Base-by-base conservation (phyloP, 2,113 vertebrate species). In the Pseudopodoces humilis region DNA sequence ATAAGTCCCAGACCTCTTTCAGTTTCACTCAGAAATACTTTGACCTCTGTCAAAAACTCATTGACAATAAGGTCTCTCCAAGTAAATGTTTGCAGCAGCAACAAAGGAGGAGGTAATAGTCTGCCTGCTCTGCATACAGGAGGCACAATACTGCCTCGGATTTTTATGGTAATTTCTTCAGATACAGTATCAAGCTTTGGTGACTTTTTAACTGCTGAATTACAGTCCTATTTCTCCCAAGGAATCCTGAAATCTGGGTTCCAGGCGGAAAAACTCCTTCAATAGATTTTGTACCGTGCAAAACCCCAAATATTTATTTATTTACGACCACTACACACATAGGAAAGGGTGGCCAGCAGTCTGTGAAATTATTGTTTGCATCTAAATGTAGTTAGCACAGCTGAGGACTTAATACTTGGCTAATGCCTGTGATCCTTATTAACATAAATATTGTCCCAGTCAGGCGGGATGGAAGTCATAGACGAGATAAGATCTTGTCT, bases 1-100 rank as follows among this genome's bases (percentile, higher is more conserved):
- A 55, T 13, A 60, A 96, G 94, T 31, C 93, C 86, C 71, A 77
- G 94, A 92, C 92, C 95, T 95, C 94, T 93, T 95, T 75, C 94
- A 94, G 93, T 88, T 94, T 55, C 92, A 44, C 92, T 96, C 90
- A 94, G 93, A 96, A 96, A 94, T 85, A 88, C 85, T 90, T 44
- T 78, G 96, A 96, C 96, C 95, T 90, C 95, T 96, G 96, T 97
- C 96, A 96, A 90, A 96, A 96, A 96, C 67, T 93, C 92, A 94
- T 92, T 81, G 94, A 91, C 94, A 95, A 78, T 85, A 90, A 95
- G 92, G 94, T 97, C 96, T 95, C 94, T 90, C 63, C 88, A 59
- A 94, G 90, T 92, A 93, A 96, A 95, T 83, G 95, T 96, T 90
- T 94, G 95, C 85, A 80, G 92, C 94, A 83, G 92, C 90, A 90